Evolutionary conservation across 2,888 invertebrate genomes (phyloP).

Genomic region (Cynaeus angustus): DNA sequence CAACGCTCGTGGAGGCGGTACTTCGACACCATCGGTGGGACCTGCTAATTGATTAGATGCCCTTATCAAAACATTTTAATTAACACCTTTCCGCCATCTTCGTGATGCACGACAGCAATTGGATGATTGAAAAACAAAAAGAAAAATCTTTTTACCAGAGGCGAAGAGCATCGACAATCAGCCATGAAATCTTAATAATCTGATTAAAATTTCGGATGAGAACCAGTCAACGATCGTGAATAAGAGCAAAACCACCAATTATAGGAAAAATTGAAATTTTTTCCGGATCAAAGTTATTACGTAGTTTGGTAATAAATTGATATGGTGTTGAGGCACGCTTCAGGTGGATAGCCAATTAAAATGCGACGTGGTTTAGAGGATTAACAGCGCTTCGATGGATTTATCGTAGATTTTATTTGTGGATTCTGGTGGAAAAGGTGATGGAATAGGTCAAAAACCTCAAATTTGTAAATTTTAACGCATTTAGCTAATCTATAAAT

Average conservation of each 20-base stretch:
- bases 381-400: too few species aligned
- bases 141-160: slow-evolving; percentile 3
- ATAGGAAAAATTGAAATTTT: slow-evolving; percentile 1
- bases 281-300: not conserved
- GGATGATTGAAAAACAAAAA: slow-evolving; percentile 12
- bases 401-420: too few species aligned
- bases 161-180: slow-evolving; percentile 3
- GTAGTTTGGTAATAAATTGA: not conserved
- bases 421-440: too few species aligned
- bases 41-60: slow-evolving; percentile 48
- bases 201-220: slow-evolving; percentile 10
- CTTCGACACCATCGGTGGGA: slow-evolving; percentile 27
- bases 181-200: slow-evolving; percentile 16
- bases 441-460: too few species aligned
- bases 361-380: too few species aligned
- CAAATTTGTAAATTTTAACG: too few species aligned
- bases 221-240: slow-evolving; percentile 7
- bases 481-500: too few species aligned
- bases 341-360: not conserved
- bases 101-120: slow-evolving; percentile 12
- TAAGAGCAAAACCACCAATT: slow-evolving; percentile 23
- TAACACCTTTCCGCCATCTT: slow-evolving; percentile 39
- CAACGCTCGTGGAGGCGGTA: slow-evolving; percentile 40
- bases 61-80: slow-evolving; percentile 38
- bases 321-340: not conserved